These are phyloP conservation scores for Alouatta palliata DNA, from an alignment of 2,113 vertebrate genomes.

Conservation along the genomic window DNA sequence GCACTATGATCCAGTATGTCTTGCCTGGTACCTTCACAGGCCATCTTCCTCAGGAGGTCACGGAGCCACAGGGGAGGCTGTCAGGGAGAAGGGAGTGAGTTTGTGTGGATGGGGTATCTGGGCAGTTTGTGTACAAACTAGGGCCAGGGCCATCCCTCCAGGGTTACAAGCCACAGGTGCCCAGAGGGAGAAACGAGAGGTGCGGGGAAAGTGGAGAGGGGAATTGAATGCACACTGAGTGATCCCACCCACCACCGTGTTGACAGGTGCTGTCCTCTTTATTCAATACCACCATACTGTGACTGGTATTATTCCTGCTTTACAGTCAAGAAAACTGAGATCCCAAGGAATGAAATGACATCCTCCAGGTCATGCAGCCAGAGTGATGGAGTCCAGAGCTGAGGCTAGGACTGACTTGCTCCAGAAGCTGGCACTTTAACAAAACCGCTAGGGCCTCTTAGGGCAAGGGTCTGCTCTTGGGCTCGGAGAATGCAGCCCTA, in stretches of 20 bases:
- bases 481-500: rapidly evolving
- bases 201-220: rapidly evolving
- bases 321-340: not conserved
- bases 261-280: rapidly evolving
- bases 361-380: rapidly evolving
- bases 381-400: not conserved
- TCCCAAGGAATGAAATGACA: not conserved
- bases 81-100: not conserved
- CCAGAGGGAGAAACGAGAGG: not conserved
- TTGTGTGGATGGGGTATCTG: not conserved
- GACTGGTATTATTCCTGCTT: rapidly evolving
- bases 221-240: not conserved
- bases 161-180: not conserved
- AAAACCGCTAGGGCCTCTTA: not conserved
- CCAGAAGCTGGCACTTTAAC: not conserved
- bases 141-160: not conserved
- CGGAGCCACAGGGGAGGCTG: not conserved
- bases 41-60: too few species aligned
- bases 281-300: rapidly evolving
- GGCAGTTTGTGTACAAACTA: not conserved
- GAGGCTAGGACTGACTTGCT: not conserved
- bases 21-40: not conserved
- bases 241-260: rapidly evolving
- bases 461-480: not conserved
- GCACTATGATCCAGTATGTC: rapidly evolving